A percentile compares a stretch with the other conserved stretches of the same genome.
These are phyloP conservation scores for Morone saxatilis DNA, from an alignment of 2,113 vertebrate species.

Conservation along the genomic window DNA sequence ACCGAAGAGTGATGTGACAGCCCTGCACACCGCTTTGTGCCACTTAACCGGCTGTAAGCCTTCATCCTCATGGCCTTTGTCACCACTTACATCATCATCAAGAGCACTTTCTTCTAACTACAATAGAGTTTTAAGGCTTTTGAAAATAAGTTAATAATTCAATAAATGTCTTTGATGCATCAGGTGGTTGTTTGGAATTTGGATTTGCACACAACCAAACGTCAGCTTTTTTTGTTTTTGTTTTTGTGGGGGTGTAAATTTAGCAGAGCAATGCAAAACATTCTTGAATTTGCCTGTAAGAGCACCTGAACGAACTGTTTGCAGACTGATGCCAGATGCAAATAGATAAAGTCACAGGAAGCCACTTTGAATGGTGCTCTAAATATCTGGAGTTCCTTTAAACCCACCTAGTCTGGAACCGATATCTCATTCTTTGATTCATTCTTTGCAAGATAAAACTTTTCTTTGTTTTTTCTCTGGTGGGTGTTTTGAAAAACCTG, in stretches of 20 bases:
- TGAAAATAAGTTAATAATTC: neutral
- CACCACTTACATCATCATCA: neutral
- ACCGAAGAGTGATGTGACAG: constrained; percentile 17
- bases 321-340: constrained; percentile 39
- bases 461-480: neutral
- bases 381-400: constrained; percentile 6
- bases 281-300: constrained; percentile 41
- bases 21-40: neutral
- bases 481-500: neutral
- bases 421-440: neutral
- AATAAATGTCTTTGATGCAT: neutral
- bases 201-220: neutral
- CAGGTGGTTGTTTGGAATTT: neutral
- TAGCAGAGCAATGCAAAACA: constrained; percentile 61
- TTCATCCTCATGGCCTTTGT: neutral
- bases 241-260: neutral
- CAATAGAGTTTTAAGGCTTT: neutral
- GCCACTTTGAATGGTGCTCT: constrained; percentile 19
- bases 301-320: constrained; percentile 45
- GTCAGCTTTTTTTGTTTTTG: no score
- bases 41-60: neutral
- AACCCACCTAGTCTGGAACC: neutral
- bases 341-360: constrained; percentile 39
- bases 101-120: no score
- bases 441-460: neutral